Evolutionary conservation across 2,888 invertebrate genomes (phyloP).

Genomic region (Drosophila maculinotata): DNA sequence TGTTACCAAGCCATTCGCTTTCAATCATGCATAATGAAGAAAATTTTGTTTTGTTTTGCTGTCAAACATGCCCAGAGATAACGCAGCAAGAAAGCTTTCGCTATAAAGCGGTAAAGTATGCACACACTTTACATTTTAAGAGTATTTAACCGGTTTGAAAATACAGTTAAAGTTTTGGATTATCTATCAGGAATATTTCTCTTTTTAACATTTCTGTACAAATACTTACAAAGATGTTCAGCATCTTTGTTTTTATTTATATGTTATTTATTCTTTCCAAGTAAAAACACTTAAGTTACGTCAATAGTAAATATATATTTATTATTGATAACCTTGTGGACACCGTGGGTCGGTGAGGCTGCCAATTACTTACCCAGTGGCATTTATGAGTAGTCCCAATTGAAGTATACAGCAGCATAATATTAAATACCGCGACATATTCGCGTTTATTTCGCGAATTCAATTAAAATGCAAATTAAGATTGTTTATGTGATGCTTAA

Average conservation of each 20-base stretch:
- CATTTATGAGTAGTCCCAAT: slow-evolving; percentile 65
- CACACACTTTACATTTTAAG: slow-evolving; percentile 25
- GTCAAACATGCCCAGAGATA: slow-evolving; percentile 27
- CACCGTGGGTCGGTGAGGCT: not conserved
- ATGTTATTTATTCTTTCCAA: not conserved
- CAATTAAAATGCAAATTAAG: slow-evolving; percentile 19
- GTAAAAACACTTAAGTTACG: too few species aligned
- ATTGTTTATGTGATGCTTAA: slow-evolving; percentile 5
- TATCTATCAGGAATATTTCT: slow-evolving; percentile 8
- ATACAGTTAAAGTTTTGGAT: slow-evolving; percentile 14
- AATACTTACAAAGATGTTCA: not conserved
- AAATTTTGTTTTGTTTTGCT: not conserved
- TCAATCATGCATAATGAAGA: slow-evolving; percentile 29
- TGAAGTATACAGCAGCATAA: slow-evolving; percentile 65
- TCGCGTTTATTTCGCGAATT: slow-evolving; percentile 24
- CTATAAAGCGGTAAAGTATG: slow-evolving; percentile 26
- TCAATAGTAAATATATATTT: not conserved
- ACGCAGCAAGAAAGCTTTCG: slow-evolving; percentile 19
- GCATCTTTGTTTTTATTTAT: not conserved
- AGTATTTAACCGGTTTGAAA: slow-evolving; percentile 46
- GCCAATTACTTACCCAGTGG: slow-evolving; percentile 71
- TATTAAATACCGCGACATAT: slow-evolving; percentile 65
- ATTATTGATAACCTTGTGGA: slow-evolving; percentile 40
- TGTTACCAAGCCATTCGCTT: slow-evolving; percentile 4
- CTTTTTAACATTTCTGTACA: slow-evolving; percentile 4